Evolutionary conservation across 2,113 vertebrate genomes (phyloP).

Genomic region (Varanus komodoensis): DNA sequence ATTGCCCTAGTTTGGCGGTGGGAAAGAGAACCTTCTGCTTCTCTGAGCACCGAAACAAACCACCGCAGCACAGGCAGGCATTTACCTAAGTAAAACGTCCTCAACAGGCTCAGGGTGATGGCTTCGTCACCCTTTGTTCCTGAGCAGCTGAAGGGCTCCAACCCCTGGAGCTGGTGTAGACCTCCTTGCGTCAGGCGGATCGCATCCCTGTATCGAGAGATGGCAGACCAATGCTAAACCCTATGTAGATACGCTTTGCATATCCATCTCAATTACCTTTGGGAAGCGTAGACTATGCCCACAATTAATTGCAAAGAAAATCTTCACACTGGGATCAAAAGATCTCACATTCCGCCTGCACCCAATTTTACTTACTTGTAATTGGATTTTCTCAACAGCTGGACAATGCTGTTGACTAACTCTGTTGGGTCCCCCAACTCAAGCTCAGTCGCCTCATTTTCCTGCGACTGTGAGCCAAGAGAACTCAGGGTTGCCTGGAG

Average conservation of each 20-base stretch:
- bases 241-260: neutral
- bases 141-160: conserved; percentile 74
- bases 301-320: neutral
- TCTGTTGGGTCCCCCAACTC: conserved; percentile 73
- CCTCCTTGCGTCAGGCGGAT: conserved; percentile 82
- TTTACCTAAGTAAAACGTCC: conserved; percentile 88
- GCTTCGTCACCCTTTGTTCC: conserved; percentile 48
- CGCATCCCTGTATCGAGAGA: conserved; percentile 80
- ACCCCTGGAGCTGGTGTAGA: conserved; percentile 76
- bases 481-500: conserved; percentile 80
- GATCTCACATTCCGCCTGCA: neutral
- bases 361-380: conserved; percentile 83
- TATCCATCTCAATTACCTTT: neutral
- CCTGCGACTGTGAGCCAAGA: conserved; percentile 71
- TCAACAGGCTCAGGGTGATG: conserved; percentile 80
- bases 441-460: conserved; percentile 54
- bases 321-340: neutral
- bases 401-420: conserved; percentile 79
- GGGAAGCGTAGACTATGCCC: neutral
- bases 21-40: neutral
- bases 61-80: neutral
- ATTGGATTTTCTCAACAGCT: conserved; percentile 86
- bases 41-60: neutral
- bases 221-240: neutral
- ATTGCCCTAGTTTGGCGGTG: neutral